Conservation (phyloP, 2,888 invertebrate genomes). For the Laspeyria flexula region DNA sequence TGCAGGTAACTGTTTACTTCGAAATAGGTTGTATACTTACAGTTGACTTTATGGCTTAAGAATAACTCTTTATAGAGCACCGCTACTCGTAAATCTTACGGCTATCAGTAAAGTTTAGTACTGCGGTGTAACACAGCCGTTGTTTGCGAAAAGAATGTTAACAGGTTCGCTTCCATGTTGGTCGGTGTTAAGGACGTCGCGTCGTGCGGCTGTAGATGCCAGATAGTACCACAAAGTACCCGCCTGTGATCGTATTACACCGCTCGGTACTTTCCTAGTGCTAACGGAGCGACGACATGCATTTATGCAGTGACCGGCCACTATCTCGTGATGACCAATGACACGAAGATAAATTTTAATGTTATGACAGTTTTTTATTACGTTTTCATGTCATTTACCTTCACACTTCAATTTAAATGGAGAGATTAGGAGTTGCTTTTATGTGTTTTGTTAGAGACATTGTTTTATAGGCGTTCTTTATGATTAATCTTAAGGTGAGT, state of each 20-base stretch:
- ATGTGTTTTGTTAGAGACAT: constrained; percentile 1
- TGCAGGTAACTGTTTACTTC: too few species aligned
- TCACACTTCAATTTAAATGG: constrained; percentile 13
- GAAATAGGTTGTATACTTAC: too few species aligned
- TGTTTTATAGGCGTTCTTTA: neutral
- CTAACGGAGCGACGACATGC: constrained; percentile 12
- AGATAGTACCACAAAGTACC: constrained; percentile 58
- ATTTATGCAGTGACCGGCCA: constrained; percentile 18
- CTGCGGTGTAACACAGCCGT: constrained; percentile 53
- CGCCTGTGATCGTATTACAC: constrained; percentile 46
- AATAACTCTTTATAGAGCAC: constrained; percentile 29
- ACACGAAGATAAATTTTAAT: constrained; percentile 29
- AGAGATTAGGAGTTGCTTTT: constrained; percentile 5
- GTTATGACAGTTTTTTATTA: constrained; percentile 34
- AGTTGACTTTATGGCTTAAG: too few species aligned
- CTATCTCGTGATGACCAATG: constrained; percentile 26
- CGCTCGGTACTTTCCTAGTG: constrained; percentile 19
- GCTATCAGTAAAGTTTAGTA: too few species aligned
- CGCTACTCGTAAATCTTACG: too few species aligned
- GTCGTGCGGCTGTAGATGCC: constrained; percentile 31
- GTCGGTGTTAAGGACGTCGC: constrained; percentile 47
- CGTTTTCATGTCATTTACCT: constrained; percentile 13
- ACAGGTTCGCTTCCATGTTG: constrained; percentile 68
- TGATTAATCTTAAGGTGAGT: neutral
- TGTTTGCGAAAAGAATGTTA: constrained; percentile 75